Evolutionary conservation across 92 coral and sea anemone genomes (phyloP).

Genomic region (Nematostella vectensis): DNA sequence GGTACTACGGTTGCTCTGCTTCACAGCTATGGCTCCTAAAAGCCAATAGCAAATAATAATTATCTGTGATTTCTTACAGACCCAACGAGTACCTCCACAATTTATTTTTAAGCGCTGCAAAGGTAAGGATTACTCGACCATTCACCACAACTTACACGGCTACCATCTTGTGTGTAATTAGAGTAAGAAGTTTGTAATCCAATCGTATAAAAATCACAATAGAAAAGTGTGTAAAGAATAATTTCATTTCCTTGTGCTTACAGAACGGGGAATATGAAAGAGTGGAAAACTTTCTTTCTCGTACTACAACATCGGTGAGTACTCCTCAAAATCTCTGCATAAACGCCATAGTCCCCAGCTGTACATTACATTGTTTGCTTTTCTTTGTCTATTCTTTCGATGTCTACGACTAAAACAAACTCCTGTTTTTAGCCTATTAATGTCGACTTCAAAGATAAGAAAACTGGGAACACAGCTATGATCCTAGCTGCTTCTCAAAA

Average conservation of each 20-base stretch:
- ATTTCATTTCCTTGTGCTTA: neutral
- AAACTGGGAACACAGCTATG: conserved; percentile 57
- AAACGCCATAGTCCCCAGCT: neutral
- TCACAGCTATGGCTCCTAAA: too few species aligned
- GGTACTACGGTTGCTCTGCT: too few species aligned
- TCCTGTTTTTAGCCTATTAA: conserved; percentile 40
- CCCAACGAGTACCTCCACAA: conserved; percentile 58
- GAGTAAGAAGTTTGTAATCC: too few species aligned
- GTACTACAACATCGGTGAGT: conserved; percentile 58
- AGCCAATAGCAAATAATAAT: too few species aligned
- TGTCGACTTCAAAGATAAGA: conserved; percentile 64
- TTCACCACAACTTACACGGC: too few species aligned
- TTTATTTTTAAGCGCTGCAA: conserved; percentile 62
- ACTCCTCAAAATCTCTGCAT: conserved; percentile 2
- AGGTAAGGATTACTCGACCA: conserved; percentile 25
- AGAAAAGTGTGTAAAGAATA: too few species aligned
- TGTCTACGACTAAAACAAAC: neutral
- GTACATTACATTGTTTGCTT: neutral
- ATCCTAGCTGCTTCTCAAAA: conserved; percentile 57
- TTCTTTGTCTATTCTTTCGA: neutral
- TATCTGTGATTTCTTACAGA: conserved; percentile 40
- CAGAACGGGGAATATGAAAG: conserved; percentile 77
- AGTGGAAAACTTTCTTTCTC: conserved; percentile 62
- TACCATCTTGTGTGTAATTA: too few species aligned
- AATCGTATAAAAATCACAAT: too few species aligned